Conservation (phyloP, 1,140 invertebrate genomes). For the Zaprionus nigranus region DNA sequence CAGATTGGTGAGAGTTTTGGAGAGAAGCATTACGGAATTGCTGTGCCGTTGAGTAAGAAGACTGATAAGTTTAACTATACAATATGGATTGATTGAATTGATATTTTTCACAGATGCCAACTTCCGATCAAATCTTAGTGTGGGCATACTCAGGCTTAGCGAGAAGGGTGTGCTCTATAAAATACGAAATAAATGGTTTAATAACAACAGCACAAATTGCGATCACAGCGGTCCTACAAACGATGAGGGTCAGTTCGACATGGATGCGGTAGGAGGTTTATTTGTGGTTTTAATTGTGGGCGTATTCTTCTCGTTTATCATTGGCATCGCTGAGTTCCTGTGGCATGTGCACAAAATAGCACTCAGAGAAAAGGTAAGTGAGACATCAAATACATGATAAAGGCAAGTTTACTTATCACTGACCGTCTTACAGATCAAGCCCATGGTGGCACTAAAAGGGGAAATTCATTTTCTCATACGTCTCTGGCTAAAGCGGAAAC, state of each 20-base stretch:
- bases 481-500: conserved; percentile 88
- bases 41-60: conserved; percentile 68
- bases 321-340: conserved; percentile 91
- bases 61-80: neutral
- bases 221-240: conserved; percentile 30
- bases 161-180: conserved; percentile 91
- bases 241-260: conserved; percentile 87
- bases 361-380: conserved; percentile 87
- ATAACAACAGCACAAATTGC: conserved; percentile 78
- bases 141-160: conserved; percentile 91
- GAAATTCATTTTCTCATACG: conserved; percentile 88
- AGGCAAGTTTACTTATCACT: neutral
- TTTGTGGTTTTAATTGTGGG: conserved; percentile 93
- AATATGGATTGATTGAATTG: neutral
- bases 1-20: conserved; percentile 92
- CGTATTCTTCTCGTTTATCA: conserved; percentile 87
- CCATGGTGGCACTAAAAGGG: conserved; percentile 86
- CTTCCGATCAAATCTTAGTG: conserved; percentile 90
- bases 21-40: conserved; percentile 90
- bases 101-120: conserved; percentile 55
- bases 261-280: conserved; percentile 94
- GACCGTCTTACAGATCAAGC: conserved; percentile 85
- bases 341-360: conserved; percentile 93
- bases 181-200: conserved; percentile 94
- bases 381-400: neutral